Evolutionary conservation across 2,113 vertebrate genomes (phyloP).

Genomic region (Oryzias curvinotus): DNA sequence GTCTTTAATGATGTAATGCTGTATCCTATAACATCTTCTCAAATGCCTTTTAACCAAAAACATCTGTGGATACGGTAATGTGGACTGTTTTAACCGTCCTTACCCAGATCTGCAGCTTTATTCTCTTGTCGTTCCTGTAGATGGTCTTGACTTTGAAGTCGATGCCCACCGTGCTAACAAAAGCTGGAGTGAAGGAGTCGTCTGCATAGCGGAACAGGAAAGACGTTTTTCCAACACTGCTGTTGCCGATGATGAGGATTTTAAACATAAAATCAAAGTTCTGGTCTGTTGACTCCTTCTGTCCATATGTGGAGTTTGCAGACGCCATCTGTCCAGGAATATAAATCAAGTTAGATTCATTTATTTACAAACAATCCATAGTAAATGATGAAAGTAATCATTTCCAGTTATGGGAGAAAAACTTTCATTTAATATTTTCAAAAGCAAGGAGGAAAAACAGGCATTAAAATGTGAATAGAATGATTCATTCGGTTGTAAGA

Average conservation of each 20-base stretch:
- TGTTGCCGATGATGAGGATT: constrained; percentile 89
- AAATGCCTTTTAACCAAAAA: too few species aligned
- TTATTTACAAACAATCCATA: too few species aligned
- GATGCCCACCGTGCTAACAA: constrained; percentile 91
- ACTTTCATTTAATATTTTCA: too few species aligned
- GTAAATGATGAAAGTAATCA: too few species aligned
- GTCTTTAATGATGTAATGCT: too few species aligned
- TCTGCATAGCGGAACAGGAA: constrained; percentile 93
- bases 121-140: constrained; percentile 88
- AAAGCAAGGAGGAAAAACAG: too few species aligned
- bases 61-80: too few species aligned
- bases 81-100: constrained; percentile 31
- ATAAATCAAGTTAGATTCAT: neutral
- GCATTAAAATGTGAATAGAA: too few species aligned
- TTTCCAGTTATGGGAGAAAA: too few species aligned
- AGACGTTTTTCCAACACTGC: constrained; percentile 91
- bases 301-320: constrained; percentile 89
- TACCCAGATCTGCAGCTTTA: constrained; percentile 95
- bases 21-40: too few species aligned
- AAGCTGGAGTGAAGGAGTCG: constrained; percentile 89
- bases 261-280: constrained; percentile 96
- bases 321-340: constrained; percentile 87
- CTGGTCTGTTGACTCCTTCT: constrained; percentile 87
- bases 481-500: too few species aligned
- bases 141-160: constrained; percentile 95